A percentile compares a stretch with the other conserved stretches of the same genome.
These are phyloP conservation scores for Bombus soroeensis DNA, from an alignment of 1,140 invertebrate genomes.

Conservation along the genomic window DNA sequence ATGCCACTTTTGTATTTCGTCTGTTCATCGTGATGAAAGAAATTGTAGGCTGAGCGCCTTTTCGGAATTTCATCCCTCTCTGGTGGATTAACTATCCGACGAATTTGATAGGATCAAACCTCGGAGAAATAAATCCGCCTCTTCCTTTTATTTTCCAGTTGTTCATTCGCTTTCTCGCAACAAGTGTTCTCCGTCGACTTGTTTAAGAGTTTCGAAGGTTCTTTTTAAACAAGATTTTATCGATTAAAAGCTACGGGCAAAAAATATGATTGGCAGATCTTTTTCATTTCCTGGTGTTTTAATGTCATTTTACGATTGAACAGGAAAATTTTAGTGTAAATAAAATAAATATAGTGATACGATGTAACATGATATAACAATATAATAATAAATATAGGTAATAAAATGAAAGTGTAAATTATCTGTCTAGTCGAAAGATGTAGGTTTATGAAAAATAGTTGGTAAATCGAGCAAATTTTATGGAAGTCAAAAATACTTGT, in stretches of 20 bases:
- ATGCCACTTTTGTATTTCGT: conserved; percentile 39
- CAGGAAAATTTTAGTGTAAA: too few relatives aligned
- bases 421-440: too few relatives aligned
- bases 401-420: too few relatives aligned
- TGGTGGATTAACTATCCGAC: not conserved
- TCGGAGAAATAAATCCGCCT: not conserved
- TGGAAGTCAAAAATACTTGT: too few relatives aligned
- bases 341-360: too few relatives aligned
- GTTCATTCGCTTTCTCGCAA: not conserved
- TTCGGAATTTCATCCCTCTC: conserved; percentile 7
- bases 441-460: too few relatives aligned
- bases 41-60: not conserved
- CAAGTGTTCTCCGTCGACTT: not conserved
- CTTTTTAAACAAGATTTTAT: not conserved
- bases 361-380: too few relatives aligned
- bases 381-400: too few relatives aligned
- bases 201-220: not conserved
- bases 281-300: too few relatives aligned
- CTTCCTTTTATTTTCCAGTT: not conserved
- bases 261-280: too few relatives aligned
- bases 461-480: too few relatives aligned
- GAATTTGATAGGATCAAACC: not conserved
- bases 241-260: too few relatives aligned
- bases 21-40: not conserved
- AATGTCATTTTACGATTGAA: not conserved